These are phyloP conservation scores for Dryomyza anilis DNA, from an alignment of 2,888 invertebrate species.

Conservation along the genomic window DNA sequence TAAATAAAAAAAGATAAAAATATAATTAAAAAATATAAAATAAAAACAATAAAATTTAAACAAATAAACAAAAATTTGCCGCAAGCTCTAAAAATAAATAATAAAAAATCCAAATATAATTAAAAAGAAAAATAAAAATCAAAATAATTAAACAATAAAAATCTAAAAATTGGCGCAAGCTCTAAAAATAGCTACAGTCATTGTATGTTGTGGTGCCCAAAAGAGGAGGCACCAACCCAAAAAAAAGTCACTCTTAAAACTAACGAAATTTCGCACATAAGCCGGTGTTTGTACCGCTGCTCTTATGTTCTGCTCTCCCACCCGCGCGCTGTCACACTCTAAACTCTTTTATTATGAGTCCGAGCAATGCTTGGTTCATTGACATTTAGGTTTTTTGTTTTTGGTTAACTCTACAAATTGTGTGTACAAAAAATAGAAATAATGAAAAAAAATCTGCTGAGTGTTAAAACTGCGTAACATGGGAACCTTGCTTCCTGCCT, in stretches of 20 bases:
- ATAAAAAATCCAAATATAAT: no score
- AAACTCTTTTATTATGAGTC: background rate
- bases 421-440: slow-evolving; percentile 9
- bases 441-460: background rate
- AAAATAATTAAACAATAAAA: background rate
- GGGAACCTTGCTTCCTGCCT: slow-evolving; percentile 35
- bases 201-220: background rate
- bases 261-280: background rate
- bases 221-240: background rate
- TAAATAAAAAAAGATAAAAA: no score
- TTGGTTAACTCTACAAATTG: slow-evolving; percentile 33
- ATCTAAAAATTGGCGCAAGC: background rate
- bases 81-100: background rate
- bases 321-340: background rate
- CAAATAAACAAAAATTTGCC: background rate
- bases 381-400: slow-evolving; percentile 37
- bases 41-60: background rate
- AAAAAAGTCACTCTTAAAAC: background rate
- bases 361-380: slow-evolving; percentile 44
- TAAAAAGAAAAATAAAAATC: no score
- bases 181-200: background rate
- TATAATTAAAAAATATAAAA: no score
- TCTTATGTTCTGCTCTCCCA: background rate
- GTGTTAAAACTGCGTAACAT: slow-evolving; percentile 46
- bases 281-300: background rate